Evolutionary conservation across 2,888 invertebrate species (phyloP).

Genomic region (Penaeus monodon): DNA sequence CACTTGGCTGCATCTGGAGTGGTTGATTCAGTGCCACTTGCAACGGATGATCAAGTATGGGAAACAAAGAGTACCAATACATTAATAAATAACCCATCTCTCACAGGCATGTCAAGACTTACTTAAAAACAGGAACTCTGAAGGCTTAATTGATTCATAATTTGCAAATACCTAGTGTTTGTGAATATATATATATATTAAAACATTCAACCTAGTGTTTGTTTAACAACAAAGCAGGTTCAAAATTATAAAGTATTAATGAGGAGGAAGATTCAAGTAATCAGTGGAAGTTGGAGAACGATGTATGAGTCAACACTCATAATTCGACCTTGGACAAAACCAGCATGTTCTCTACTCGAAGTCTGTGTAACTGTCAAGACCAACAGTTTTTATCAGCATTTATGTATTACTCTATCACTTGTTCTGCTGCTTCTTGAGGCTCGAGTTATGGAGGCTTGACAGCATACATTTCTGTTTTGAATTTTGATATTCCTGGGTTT

Average conservation of each 20-base stretch:
- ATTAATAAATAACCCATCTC: too few relatives aligned
- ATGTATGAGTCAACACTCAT: constrained; percentile 36
- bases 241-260: constrained; percentile 37
- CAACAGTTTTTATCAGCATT: constrained; percentile 30
- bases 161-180: too few relatives aligned
- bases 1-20: too few relatives aligned
- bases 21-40: too few relatives aligned
- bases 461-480: neutral
- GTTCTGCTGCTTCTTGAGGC: constrained; percentile 10
- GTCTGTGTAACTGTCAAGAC: constrained; percentile 24
- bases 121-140: too few relatives aligned
- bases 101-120: too few relatives aligned
- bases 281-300: constrained; percentile 3
- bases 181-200: constrained; percentile 6
- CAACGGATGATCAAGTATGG: too few relatives aligned
- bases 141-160: too few relatives aligned
- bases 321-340: neutral
- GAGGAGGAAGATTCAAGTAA: constrained; percentile 38
- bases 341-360: too few relatives aligned
- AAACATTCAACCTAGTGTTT: constrained; percentile 30
- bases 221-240: constrained; percentile 44
- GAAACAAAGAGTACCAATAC: too few relatives aligned
- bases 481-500: too few relatives aligned
- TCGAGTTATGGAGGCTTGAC: constrained; percentile 41
- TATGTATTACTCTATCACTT: constrained; percentile 22